phyloP scores from a whole-genome alignment of 2,113 vertebrate genomes.

The Coturnix japonica region DNA sequence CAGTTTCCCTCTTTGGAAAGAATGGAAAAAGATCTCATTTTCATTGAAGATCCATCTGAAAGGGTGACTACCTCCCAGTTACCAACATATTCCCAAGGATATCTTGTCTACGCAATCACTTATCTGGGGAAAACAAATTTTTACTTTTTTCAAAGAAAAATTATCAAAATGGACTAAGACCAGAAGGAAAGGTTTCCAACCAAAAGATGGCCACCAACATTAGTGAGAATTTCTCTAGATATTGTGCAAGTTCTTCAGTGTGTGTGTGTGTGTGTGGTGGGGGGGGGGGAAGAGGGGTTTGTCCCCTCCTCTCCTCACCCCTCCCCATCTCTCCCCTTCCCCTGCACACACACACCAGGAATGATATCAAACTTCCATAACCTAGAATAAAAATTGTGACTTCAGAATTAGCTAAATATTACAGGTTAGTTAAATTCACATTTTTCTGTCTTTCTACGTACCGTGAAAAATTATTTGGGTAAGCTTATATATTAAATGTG shows the following conservation, averaged over 20 bases:
- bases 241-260: background rate
- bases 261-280: too few species aligned
- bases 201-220: background rate
- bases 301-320: too few species aligned
- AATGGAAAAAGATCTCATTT: background rate
- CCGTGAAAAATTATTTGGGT: background rate
- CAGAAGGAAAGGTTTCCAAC: background rate
- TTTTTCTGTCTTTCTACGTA: background rate
- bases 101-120: background rate
- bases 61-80: fast-evolving
- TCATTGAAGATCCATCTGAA: background rate
- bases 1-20: background rate
- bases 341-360: background rate
- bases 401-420: background rate
- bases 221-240: background rate
- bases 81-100: background rate
- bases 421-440: background rate
- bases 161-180: background rate
- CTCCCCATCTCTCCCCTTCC: too few species aligned
- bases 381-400: background rate
- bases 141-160: background rate
- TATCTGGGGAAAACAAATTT: fast-evolving
- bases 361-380: background rate
- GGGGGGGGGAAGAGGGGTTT: too few species aligned
- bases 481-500: background rate